A percentile compares a stretch with the other conserved stretches of the same genome.
phyloP scores from a whole-genome alignment of 1,140 invertebrate species.

The Diuraphis noxia region DNA sequence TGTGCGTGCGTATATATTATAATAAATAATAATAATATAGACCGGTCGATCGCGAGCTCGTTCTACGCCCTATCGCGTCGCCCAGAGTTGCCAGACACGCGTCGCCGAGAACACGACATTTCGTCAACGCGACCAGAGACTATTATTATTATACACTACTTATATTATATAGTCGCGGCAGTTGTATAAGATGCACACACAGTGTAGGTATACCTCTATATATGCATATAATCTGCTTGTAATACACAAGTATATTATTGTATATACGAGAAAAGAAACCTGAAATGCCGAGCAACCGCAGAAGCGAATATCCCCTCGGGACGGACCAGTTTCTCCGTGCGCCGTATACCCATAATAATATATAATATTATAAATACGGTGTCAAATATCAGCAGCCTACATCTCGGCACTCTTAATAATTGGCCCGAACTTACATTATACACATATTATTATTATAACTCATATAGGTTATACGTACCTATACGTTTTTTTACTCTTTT shows the following conservation, averaged over 20 bases:
- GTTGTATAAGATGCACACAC: neutral
- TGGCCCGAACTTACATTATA: constrained; percentile 25
- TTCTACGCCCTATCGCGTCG: neutral
- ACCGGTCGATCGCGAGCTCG: neutral
- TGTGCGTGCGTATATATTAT: neutral
- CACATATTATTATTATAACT: neutral
- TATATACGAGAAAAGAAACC: neutral
- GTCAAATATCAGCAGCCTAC: constrained; percentile 51
- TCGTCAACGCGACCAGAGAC: neutral
- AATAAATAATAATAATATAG: neutral
- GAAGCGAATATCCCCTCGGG: constrained; percentile 34
- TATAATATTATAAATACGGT: constrained; percentile 17
- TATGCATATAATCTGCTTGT: neutral
- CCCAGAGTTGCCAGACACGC: neutral
- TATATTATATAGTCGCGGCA: neutral
- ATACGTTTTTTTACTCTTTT: neutral
- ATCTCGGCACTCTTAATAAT: constrained; percentile 42
- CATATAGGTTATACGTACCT: neutral
- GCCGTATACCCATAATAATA: neutral
- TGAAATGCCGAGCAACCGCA: constrained; percentile 27
- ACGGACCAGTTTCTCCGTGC: constrained; percentile 31
- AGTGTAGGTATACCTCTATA: neutral
- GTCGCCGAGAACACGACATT: neutral
- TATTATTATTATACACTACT: too few species aligned
- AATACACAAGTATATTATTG: neutral